Conservation (phyloP, 30 jellyfish, hydroid and myxozoan species). For the Aurelia aurita region DNA sequence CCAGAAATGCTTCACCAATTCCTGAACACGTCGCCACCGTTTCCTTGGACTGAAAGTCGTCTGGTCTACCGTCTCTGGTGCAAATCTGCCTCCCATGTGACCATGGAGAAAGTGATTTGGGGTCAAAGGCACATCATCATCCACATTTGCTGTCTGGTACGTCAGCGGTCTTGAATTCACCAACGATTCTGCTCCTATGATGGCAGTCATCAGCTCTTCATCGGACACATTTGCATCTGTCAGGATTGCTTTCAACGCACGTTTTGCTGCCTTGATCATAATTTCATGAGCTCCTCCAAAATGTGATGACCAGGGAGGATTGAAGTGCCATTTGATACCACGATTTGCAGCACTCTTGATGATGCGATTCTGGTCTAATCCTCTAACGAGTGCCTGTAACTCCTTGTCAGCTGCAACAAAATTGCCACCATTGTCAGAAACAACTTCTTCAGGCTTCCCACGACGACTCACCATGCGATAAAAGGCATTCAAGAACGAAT, state of each 20-base stretch:
- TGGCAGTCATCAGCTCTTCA: constrained; percentile 57
- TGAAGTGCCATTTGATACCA: constrained; percentile 72
- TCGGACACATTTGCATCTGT: constrained; percentile 43
- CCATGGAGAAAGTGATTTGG: constrained; percentile 71
- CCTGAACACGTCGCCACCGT: too few species aligned
- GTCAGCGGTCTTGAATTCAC: constrained; percentile 61
- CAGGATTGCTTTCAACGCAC: constrained; percentile 55
- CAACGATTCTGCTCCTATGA: constrained; percentile 50
- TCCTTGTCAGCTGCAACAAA: constrained; percentile 65
- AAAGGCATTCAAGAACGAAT: constrained; percentile 68
- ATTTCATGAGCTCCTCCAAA: constrained; percentile 41
- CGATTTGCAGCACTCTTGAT: too few species aligned
- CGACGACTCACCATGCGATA: constrained; percentile 53
- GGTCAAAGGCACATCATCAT: constrained; percentile 57
- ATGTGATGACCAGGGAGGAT: constrained; percentile 69
- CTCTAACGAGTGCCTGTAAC: constrained; percentile 29
- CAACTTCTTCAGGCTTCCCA: too few species aligned
- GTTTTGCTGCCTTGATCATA: constrained; percentile 60
- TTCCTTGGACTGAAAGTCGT: constrained; percentile 10
- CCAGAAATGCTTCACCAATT: too few species aligned
- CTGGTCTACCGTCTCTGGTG: constrained; percentile 23
- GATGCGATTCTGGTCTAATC: constrained; percentile 30
- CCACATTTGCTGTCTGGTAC: constrained; percentile 46
- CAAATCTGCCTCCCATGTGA: constrained; percentile 56
- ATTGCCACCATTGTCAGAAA: constrained; percentile 63